Base-by-base conservation (phyloP, 1,140 invertebrate species). In the Parapsyche elsis region DNA sequence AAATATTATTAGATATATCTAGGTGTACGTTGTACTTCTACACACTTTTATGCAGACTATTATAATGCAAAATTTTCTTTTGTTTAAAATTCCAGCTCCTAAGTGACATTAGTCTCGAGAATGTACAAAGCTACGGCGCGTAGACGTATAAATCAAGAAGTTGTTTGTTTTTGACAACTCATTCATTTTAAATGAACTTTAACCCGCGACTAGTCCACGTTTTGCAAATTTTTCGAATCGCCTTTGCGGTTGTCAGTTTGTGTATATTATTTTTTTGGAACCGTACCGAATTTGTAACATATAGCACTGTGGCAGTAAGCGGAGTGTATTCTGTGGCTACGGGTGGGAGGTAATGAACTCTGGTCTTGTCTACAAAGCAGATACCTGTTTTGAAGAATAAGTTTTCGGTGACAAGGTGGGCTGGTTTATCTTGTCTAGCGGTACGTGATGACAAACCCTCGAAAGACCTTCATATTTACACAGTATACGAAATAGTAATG, bases 351-450 rank as follows among this genome's bases (percentile, higher is more conserved):
- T 73, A 73, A 73, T 38, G 71, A 73, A 73, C 71, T 73, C 44
- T 53, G 46, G 23, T 46, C 19, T 53, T 53, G 64, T 67, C 64
- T 67, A 67, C 71, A n/a, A 73, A 19, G 19, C n/a, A 26, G 30
- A 45, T 30, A 73, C 71, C 71, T 46, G 71, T 73, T 73, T 53
- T 24, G 44, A 73, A 73, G 71, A 67, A 67, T 46, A 24, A 73
- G 19, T 67, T 67, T 73, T 73, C 71, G 71, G 71, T 73, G 71
- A 73, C 71, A 73, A 73, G 71, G 71, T 73, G 71, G 71, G 71
- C 71, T 38, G 45, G 30, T 73, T 73, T 73, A 53, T 73, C 71
- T 73, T 73, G 71, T 73, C 71, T 73, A 73, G 71, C 71, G 30
- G 71, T 73, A 73, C 71, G 71, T 23, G 71, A 46, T n/a, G 71